A percentile compares a stretch with the other conserved stretches of the same genome.
phyloP scores from a whole-genome alignment of 2,797 vertebrate species.

The Sebastes kiyomatsui region DNA sequence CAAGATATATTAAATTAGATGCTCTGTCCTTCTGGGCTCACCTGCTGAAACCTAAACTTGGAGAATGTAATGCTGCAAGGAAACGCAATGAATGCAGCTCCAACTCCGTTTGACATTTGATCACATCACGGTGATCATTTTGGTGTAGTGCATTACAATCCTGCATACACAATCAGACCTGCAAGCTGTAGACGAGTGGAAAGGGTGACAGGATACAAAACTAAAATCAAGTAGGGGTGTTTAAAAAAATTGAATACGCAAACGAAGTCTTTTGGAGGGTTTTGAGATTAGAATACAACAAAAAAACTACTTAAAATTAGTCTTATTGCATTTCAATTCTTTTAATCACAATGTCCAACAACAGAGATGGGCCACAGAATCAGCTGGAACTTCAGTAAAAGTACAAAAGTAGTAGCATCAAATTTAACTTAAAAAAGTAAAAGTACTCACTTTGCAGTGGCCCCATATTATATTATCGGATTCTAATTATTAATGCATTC shows the following conservation, averaged over 20 bases:
- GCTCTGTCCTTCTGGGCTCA: constrained; percentile 70
- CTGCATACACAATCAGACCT: background rate
- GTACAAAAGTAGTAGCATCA: background rate
- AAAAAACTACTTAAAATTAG: rapidly evolving
- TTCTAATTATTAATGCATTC: background rate
- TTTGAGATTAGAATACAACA: background rate
- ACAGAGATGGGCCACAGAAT: background rate
- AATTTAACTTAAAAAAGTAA: background rate
- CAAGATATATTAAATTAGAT: constrained; percentile 74
- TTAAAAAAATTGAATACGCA: background rate
- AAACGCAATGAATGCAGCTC: constrained; percentile 43
- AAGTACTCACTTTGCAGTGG: background rate
- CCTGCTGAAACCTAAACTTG: constrained; percentile 80
- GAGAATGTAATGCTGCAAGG: constrained; percentile 63
- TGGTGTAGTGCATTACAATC: background rate
- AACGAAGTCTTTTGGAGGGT: background rate
- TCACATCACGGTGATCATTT: constrained; percentile 13
- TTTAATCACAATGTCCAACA: background rate
- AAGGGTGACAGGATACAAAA: background rate
- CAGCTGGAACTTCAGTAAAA: background rate
- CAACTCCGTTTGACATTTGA: constrained; percentile 31
- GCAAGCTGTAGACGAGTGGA: background rate
- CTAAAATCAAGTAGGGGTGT: background rate
- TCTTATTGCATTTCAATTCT: background rate
- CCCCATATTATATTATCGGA: background rate